These are phyloP conservation scores for Neodiprion lecontei DNA, from an alignment of 1,140 invertebrate genomes.

Conservation along the genomic window DNA sequence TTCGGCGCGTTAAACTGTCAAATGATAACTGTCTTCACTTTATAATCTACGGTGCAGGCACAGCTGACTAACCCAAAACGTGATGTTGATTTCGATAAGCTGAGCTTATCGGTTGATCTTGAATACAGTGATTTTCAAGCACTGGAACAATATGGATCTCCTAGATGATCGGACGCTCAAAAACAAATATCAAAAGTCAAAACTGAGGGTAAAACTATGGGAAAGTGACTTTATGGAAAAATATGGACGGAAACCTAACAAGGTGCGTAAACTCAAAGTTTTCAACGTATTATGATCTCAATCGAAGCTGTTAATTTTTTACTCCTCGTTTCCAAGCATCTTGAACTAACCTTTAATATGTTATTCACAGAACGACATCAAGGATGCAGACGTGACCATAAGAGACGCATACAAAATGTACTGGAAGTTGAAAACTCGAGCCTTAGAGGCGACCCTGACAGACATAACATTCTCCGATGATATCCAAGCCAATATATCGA, in stretches of 20 bases:
- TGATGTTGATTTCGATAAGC: no score
- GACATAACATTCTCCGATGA: slow-evolving; percentile 54
- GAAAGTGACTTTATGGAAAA: slow-evolving; percentile 77
- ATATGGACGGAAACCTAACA: slow-evolving; percentile 73
- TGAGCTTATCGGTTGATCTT: no score
- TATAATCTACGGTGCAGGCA: not conserved
- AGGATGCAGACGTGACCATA: slow-evolving; percentile 72
- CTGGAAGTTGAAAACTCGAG: slow-evolving; percentile 77
- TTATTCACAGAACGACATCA: slow-evolving; percentile 74
- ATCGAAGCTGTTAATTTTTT: not conserved
- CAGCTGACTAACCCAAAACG: no score
- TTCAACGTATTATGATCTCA: slow-evolving; percentile 12
- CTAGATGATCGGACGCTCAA: slow-evolving; percentile 48
- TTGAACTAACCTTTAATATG: not conserved
- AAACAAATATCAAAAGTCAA: slow-evolving; percentile 66
- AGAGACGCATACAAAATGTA: slow-evolving; percentile 82
- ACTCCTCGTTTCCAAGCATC: not conserved
- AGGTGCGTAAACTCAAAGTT: slow-evolving; percentile 59
- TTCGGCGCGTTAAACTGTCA: not conserved
- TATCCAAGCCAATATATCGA: slow-evolving; percentile 28
- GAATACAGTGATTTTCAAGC: no score
- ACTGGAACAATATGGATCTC: slow-evolving; percentile 37
- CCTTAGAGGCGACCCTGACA: slow-evolving; percentile 73
- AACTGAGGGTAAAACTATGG: slow-evolving; percentile 78
- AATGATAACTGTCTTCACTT: not conserved